Evolutionary conservation across 2,888 invertebrate genomes (phyloP), one percentile per base, ranked within the genome.

Genomic region (Lucinisca nassula): DNA sequence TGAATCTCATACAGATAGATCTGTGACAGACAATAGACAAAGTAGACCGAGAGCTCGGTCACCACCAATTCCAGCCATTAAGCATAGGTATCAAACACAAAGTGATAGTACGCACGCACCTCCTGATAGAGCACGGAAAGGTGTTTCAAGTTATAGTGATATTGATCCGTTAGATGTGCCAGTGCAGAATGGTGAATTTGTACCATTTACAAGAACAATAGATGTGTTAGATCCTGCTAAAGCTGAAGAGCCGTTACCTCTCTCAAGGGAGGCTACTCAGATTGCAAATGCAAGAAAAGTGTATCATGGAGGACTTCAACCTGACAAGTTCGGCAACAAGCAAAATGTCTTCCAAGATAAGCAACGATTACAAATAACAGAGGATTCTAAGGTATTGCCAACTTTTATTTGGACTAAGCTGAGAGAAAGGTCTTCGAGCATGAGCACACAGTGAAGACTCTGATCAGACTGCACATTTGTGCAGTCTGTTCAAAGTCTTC

Each of bases 131-230:
- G 6, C 8, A 14, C 79, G 70, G 75, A 82, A 84, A 67, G 84
- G 87, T 21, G 90, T 84, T 24, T 67, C 67, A 67, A 91, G 92
- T 72, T 93, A 94, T 89, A 80, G 75, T 51, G 93, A 94, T 55
- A 79, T 37, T 74, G 90, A 91, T 67, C 91, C 92, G 0, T 40
- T 93, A 8, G 84, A 88, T 27, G 82, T 78, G 27, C 91, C 92
- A 32, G 90, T 92, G 32, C 79, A 84, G 17, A 84, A 91, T 70
- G 92, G 90, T 45, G 94, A 95, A 27, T 96, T 96, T 89, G 91
- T 96, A 45, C 96, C 96, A 24, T 95, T 96, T 90, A 94, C 94
- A 35, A 92, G 96, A 40, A 95, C 95, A 38, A 92, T 93, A n/a
- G 95, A 95, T 77, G 90, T 96, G 14, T 92, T 96, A 12, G 95